Base-by-base conservation (phyloP, 2,888 invertebrate genomes). In the Adelognathus sp. region DNA sequence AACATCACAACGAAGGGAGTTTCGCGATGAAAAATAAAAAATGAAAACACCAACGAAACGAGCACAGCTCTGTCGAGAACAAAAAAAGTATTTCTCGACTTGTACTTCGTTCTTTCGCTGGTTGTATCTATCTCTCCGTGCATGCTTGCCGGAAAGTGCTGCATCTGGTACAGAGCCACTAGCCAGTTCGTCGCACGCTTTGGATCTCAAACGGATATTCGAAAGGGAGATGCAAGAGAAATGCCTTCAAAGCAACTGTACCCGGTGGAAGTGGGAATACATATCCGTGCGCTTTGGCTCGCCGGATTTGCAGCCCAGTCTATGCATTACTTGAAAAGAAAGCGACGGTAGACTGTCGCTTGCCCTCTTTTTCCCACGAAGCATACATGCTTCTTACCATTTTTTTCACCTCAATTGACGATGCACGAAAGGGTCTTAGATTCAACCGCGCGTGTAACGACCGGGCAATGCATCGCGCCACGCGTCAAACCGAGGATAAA, bases 171-270 rank as follows among this genome's bases (percentile, higher is more conserved):
- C 56, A n/a, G 44, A 41, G 66, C 31, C 21, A 44, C 52, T 61
- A 54, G 60, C 64, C 46, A 52, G 71, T 72, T 79, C 61, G 73
- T 76, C 61, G 70, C 63, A 60, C 76, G 36, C 76, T 84, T 87
- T 81, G 82, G 80, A 80, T 81, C 81, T 81, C 84, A 84, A 84
- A 85, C 81, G 82, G 82, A 82, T 80, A 78, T 80, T 82, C 64
- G 80, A 76, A 82, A 82, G 77, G 78, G 50, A 72, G 70, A 36
- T 71, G 67, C 18, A 77, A 83, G 64, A 79, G 77, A 78, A 79
- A 81, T 83, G 70, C 74, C 80, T 76, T 84, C 82, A 86, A 86
- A 87, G 85, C 73, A 64, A 66, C 74, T 18, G 56, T 58, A 63
- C 61, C 33, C 31, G 58, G n/a, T 44, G 63, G 27, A 61, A 27